phyloP scores from a whole-genome alignment of 2,888 invertebrate species.

The Tribolium freemani region DNA sequence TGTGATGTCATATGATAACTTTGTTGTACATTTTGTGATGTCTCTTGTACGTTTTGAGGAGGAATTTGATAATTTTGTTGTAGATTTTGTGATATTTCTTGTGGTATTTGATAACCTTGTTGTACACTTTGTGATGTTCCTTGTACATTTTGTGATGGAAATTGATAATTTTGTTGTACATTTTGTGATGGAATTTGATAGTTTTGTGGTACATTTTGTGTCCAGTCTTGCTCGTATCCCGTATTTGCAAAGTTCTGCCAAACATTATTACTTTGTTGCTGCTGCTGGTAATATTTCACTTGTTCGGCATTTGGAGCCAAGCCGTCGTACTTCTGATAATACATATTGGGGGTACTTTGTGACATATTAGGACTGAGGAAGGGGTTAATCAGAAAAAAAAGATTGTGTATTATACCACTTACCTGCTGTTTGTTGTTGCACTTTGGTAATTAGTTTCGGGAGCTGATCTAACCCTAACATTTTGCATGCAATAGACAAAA shows the following conservation, averaged over 20 bases:
- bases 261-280: slow-evolving; percentile 11
- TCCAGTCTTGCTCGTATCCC: background rate
- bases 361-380: slow-evolving; percentile 26
- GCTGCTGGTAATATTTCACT: background rate
- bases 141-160: no score
- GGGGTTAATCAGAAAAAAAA: background rate
- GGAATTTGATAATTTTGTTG: background rate
- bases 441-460: slow-evolving; percentile 48
- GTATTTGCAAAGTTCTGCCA: background rate
- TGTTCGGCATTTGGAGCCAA: background rate
- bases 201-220: background rate
- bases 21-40: background rate
- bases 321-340: slow-evolving; percentile 16
- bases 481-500: slow-evolving; percentile 30
- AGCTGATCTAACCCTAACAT: slow-evolving; percentile 45
- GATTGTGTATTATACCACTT: background rate
- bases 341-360: slow-evolving; percentile 53
- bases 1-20: no score
- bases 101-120: background rate
- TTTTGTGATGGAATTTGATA: background rate
- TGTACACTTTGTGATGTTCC: background rate
- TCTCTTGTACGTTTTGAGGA: no score
- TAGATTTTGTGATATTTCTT: background rate
- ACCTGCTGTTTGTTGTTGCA: slow-evolving; percentile 15
- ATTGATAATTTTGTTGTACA: no score